Evolutionary conservation across 2,888 invertebrate genomes (phyloP).

Genomic region (Amiota minor): DNA sequence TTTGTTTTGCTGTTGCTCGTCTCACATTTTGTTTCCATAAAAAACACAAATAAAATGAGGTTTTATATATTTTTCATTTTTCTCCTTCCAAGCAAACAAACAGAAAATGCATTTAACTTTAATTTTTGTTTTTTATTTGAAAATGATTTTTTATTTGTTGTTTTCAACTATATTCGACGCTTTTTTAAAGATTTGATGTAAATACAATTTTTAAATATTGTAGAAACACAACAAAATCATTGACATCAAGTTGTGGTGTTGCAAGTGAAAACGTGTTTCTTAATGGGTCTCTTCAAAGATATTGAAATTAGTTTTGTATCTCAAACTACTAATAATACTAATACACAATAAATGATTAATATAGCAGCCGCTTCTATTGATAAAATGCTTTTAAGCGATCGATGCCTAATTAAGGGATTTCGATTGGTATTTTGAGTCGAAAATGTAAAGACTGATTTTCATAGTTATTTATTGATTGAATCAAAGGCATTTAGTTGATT

Average conservation of each 20-base stretch:
- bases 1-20: constrained; percentile 4
- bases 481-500: neutral
- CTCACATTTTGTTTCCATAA: too few relatives aligned
- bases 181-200: neutral
- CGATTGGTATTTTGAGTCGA: neutral
- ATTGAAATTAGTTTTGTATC: too few relatives aligned
- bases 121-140: neutral
- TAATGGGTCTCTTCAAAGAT: too few relatives aligned
- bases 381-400: constrained; percentile 16
- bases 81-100: neutral
- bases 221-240: too few relatives aligned
- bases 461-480: constrained; percentile 10
- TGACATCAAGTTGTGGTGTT: too few relatives aligned
- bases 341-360: constrained; percentile 10
- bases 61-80: too few relatives aligned
- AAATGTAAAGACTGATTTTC: neutral
- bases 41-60: too few relatives aligned
- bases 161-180: neutral
- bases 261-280: too few relatives aligned
- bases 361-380: neutral
- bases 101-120: neutral
- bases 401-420: constrained; percentile 9
- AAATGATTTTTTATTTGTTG: neutral
- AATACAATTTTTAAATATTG: neutral
- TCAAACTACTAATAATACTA: neutral